Percentiles rank a stretch among this genome's conserved stretches.
Evolutionary conservation across 2,888 invertebrate genomes (phyloP).

Genomic region (Drosophila tripunctata): DNA sequence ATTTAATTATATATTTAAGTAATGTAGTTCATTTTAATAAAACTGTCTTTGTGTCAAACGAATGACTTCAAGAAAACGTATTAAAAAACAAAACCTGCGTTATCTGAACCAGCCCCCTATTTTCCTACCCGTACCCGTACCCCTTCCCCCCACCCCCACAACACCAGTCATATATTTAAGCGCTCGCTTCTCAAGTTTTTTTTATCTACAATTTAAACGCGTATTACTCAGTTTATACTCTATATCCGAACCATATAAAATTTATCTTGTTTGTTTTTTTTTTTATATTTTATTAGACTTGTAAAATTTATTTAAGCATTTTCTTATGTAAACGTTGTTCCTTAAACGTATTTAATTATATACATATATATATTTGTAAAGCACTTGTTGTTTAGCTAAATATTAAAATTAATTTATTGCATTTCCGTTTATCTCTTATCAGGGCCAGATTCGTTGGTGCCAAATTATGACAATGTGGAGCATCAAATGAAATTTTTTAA

Average conservation of each 20-base stretch:
- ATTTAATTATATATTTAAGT: constrained; percentile 10
- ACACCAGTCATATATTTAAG: constrained; percentile 36
- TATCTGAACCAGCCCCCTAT: neutral
- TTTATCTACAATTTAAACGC: constrained; percentile 38
- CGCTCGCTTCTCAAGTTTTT: constrained; percentile 46
- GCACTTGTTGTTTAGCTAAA: neutral
- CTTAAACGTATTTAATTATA: constrained; percentile 18
- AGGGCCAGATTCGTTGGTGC: constrained; percentile 82
- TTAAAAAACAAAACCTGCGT: neutral
- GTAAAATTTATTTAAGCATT: constrained; percentile 56
- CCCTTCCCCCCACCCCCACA: neutral
- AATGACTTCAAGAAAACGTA: too few relatives aligned
- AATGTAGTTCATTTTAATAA: constrained; percentile 18
- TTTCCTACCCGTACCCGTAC: too few relatives aligned
- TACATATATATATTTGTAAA: constrained; percentile 20
- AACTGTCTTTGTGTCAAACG: constrained; percentile 9
- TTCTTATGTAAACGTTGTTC: constrained; percentile 60
- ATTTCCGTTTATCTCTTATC: constrained; percentile 31
- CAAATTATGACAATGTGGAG: constrained; percentile 82
- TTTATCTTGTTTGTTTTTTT: constrained; percentile 1
- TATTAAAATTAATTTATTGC: constrained; percentile 38
- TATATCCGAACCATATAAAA: neutral
- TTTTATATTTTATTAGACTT: constrained; percentile 25
- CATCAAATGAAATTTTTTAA: constrained; percentile 80
- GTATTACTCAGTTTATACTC: constrained; percentile 11